phyloP scores from a whole-genome alignment of 2,888 invertebrate species.

The Graphium colonna region DNA sequence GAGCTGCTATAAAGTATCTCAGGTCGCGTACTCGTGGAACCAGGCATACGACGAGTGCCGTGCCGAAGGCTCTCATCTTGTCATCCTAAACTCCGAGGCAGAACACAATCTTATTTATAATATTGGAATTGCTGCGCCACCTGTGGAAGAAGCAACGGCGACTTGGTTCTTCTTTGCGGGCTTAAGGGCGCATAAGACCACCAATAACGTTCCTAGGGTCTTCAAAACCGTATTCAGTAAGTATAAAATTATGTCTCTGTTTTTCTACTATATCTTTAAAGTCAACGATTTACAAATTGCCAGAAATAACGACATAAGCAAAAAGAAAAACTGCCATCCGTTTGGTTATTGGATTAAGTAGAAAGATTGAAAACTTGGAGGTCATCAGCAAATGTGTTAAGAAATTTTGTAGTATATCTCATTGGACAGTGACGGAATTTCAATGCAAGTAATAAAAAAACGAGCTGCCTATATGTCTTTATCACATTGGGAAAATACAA shows the following conservation, averaged over 20 bases:
- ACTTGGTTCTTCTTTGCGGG: conserved; percentile 52
- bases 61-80: conserved; percentile 49
- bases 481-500: too few species aligned
- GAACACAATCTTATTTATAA: conserved; percentile 43
- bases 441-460: too few species aligned
- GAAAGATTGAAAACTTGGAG: too few species aligned
- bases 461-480: too few species aligned
- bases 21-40: conserved; percentile 45
- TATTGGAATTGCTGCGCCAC: conserved; percentile 32
- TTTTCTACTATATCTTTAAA: background rate
- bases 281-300: background rate
- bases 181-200: conserved; percentile 42
- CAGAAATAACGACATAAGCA: too few species aligned
- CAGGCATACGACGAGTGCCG: conserved; percentile 52
- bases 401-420: too few species aligned
- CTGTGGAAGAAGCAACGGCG: conserved; percentile 14
- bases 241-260: too few species aligned
- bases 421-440: too few species aligned
- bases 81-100: conserved; percentile 49
- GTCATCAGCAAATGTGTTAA: too few species aligned
- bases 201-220: conserved; percentile 35
- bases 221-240: conserved; percentile 62
- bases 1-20: conserved; percentile 56
- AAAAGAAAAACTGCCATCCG: too few species aligned
- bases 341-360: too few species aligned